A percentile compares a stretch with the other conserved stretches of the same genome.
Conservation (phyloP, 2,113 vertebrate genomes). For the Psammodynastes pulverulentus region DNA sequence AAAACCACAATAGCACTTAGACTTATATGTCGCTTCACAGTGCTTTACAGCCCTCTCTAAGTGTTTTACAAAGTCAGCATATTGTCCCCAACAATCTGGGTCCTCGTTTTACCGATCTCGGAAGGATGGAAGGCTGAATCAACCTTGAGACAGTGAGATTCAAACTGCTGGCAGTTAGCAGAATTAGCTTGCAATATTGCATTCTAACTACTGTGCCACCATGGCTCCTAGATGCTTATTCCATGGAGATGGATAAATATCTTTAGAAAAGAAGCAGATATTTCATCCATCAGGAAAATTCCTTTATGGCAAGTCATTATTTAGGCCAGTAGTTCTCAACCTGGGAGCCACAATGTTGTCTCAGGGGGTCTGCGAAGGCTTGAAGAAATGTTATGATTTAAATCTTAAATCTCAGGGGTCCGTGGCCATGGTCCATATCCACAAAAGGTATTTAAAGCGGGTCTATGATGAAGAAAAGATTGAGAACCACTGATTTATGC, state of each 20-base stretch:
- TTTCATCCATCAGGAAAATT: background rate
- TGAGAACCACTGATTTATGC: background rate
- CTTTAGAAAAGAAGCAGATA: background rate
- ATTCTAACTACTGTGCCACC: too few species aligned
- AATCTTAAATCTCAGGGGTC: background rate
- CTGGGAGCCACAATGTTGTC: background rate
- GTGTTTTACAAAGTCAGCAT: too few species aligned
- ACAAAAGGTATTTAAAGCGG: background rate
- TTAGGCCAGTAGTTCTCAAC: background rate
- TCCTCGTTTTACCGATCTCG: too few species aligned
- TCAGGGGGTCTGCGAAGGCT: background rate
- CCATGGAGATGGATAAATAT: background rate
- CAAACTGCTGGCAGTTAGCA: too few species aligned
- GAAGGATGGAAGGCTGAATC: too few species aligned
- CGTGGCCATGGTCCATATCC: background rate
- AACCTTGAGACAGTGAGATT: too few species aligned
- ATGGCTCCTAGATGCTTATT: background rate
- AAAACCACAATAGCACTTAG: background rate
- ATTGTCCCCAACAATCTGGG: too few species aligned
- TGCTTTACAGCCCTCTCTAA: too few species aligned
- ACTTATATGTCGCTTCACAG: too few species aligned
- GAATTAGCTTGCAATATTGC: too few species aligned
- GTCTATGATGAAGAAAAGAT: background rate
- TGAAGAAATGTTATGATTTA: background rate
- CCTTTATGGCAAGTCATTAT: background rate